A percentile compares a stretch with the other conserved stretches of the same genome.
Evolutionary conservation across 2,888 invertebrate genomes (phyloP).

Genomic region (Catocala nupta): DNA sequence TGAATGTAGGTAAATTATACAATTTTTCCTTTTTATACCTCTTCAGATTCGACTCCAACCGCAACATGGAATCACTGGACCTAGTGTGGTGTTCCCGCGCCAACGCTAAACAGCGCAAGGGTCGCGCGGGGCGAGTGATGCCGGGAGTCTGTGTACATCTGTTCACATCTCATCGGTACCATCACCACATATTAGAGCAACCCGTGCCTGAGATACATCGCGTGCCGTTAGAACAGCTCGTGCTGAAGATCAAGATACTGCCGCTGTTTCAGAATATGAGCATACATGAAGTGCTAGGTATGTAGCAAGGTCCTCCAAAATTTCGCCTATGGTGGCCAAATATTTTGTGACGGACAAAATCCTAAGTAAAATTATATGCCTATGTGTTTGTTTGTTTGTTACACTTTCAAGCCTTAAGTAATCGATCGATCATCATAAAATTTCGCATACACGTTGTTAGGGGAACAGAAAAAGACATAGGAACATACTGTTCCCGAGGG

Average conservation of each 20-base stretch:
- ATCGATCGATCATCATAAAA: no score
- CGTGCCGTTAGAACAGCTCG: slow-evolving; percentile 94
- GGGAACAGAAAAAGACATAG: no score
- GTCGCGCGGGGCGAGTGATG: slow-evolving; percentile 96
- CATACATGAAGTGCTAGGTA: slow-evolving; percentile 86
- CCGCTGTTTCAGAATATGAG: slow-evolving; percentile 81
- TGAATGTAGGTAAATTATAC: neutral
- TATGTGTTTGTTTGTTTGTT: neutral
- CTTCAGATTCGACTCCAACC: slow-evolving; percentile 91
- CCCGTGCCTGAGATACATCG: slow-evolving; percentile 96
- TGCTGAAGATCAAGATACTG: slow-evolving; percentile 92
- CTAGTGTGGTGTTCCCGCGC: slow-evolving; percentile 96
- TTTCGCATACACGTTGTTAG: no score
- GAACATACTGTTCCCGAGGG: no score
- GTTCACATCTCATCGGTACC: slow-evolving; percentile 92
- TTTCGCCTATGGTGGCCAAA: no score
- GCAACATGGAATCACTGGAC: slow-evolving; percentile 95
- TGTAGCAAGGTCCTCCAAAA: slow-evolving; percentile 27
- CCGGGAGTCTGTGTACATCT: slow-evolving; percentile 95
- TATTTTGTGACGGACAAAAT: no score
- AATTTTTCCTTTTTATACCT: neutral
- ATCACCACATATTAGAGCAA: slow-evolving; percentile 90
- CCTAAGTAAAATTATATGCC: neutral
- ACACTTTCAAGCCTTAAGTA: no score
- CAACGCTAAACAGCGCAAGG: slow-evolving; percentile 95